phyloP scores from a whole-genome alignment of 92 coral and sea anemone species.

The Galaxea fascicularis region DNA sequence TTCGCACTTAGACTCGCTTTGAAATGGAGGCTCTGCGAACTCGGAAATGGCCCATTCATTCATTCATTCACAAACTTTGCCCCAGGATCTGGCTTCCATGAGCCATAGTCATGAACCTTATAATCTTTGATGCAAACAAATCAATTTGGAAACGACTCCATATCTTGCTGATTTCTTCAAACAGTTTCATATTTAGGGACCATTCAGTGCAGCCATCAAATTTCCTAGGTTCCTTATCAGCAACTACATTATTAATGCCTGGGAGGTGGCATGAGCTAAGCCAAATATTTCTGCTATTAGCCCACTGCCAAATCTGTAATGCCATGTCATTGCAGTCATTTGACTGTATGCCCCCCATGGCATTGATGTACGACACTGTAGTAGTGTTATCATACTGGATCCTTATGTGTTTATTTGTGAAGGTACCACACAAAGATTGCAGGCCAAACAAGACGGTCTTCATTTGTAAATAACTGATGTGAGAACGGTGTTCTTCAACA shows the following conservation, averaged over 20 bases:
- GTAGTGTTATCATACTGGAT: constrained; percentile 28
- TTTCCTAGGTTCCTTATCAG: not conserved
- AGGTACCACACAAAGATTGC: constrained; percentile 20
- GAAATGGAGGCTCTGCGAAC: too few species aligned
- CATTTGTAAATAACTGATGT: constrained; percentile 32
- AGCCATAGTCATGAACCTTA: constrained; percentile 24
- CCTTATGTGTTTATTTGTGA: constrained; percentile 5
- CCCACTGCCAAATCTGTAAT: constrained; percentile 17
- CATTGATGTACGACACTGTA: constrained; percentile 16
- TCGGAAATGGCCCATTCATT: too few species aligned
- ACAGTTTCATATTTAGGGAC: constrained; percentile 17
- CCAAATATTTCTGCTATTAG: constrained; percentile 12
- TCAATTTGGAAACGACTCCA: constrained; percentile 54
- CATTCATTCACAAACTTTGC: constrained; percentile 35
- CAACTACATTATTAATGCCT: constrained; percentile 8
- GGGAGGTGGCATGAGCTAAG: constrained; percentile 43
- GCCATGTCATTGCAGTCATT: constrained; percentile 22
- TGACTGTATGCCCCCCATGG: constrained; percentile 28
- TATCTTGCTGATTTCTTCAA: constrained; percentile 27
- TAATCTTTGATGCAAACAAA: constrained; percentile 46
- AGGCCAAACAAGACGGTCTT: constrained; percentile 41
- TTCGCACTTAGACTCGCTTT: too few species aligned
- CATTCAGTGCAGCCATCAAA: not conserved
- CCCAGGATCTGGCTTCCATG: constrained; percentile 50
- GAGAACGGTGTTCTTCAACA: constrained; percentile 18